Evolutionary conservation across 2,888 invertebrate species (phyloP).

Genomic region (Machimus atricapillus): DNA sequence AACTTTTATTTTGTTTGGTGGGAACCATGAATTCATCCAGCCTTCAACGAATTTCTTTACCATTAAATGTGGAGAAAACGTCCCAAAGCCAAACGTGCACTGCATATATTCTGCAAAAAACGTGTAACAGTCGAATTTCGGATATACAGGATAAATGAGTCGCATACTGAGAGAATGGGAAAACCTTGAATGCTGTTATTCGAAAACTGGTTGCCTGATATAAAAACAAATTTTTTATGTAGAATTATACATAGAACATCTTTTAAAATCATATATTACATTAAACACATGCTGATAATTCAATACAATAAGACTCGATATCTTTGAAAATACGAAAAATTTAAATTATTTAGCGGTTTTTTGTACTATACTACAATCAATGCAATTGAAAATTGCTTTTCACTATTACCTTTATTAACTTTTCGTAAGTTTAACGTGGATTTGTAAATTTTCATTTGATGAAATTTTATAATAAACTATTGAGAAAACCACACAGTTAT

Average conservation of each 20-base stretch:
- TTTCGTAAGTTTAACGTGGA: too few relatives aligned
- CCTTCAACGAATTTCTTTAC: neutral
- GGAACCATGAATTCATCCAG: neutral
- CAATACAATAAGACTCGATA: neutral
- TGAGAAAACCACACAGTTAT: too few relatives aligned
- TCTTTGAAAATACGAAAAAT: neutral
- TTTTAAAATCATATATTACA: neutral
- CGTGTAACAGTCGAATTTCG: neutral
- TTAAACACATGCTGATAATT: too few relatives aligned
- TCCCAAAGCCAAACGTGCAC: neutral
- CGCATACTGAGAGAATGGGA: neutral
- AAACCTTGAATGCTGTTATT: neutral
- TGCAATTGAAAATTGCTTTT: too few relatives aligned
- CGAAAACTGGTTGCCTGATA: neutral
- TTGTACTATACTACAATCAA: too few relatives aligned
- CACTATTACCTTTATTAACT: too few relatives aligned
- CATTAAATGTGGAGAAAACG: neutral
- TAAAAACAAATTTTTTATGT: neutral
- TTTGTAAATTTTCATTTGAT: too few relatives aligned
- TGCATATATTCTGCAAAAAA: neutral
- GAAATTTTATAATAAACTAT: too few relatives aligned
- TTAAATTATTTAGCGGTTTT: too few relatives aligned
- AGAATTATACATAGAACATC: neutral
- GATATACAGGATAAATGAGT: neutral
- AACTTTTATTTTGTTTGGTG: neutral